Evolutionary conservation across 2,113 vertebrate genomes (phyloP).

Genomic region (Epinephelus moara): DNA sequence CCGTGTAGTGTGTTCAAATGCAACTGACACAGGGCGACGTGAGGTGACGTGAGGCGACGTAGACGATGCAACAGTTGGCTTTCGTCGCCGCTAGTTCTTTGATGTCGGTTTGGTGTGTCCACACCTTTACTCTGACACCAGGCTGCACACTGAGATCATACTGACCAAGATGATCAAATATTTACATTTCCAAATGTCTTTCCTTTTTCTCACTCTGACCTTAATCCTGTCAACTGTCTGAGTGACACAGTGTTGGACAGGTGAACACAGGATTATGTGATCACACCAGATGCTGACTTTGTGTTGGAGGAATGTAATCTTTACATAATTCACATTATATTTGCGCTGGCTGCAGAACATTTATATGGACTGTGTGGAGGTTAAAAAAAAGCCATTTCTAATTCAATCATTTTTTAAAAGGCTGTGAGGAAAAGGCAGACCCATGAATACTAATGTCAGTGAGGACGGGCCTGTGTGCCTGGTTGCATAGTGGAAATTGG

Average conservation of each 20-base stretch:
- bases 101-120: too few relatives aligned
- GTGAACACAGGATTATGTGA: slow-evolving; percentile 10
- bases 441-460: slow-evolving; percentile 11
- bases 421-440: not conserved
- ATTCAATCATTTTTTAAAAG: slow-evolving; percentile 13
- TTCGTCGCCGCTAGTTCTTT: too few relatives aligned
- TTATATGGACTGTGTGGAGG: not conserved
- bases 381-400: slow-evolving; percentile 9
- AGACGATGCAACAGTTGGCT: too few relatives aligned
- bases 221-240: not conserved
- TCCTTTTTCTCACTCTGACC: too few relatives aligned
- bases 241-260: not conserved
- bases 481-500: slow-evolving; percentile 4
- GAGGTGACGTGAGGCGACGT: too few relatives aligned
- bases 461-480: not conserved
- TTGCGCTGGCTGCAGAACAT: not conserved
- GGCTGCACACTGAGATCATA: not conserved
- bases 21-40: too few relatives aligned
- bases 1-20: too few relatives aligned
- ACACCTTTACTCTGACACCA: too few relatives aligned
- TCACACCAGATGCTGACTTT: slow-evolving; percentile 16
- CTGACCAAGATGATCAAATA: not conserved
- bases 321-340: slow-evolving; percentile 33
- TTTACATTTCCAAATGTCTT: not conserved
- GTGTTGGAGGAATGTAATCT: slow-evolving; percentile 5